These are phyloP conservation scores for Crocuta crocuta DNA, from an alignment of 2,113 vertebrate species.

Conservation along the genomic window DNA sequence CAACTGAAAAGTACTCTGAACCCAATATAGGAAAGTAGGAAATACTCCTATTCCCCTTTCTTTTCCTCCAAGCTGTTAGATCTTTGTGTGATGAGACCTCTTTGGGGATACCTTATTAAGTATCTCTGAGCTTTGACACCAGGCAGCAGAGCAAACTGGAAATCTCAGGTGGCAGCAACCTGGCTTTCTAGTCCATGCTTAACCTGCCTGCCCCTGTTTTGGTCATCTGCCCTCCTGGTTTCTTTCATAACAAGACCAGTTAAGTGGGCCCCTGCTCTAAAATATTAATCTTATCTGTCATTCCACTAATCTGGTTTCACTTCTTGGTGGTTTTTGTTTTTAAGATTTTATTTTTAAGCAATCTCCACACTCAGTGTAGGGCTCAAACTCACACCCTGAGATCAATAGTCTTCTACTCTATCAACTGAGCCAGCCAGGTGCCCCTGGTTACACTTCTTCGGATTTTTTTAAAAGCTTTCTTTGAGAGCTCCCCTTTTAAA, in stretches of 20 bases:
- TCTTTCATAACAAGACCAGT: slow-evolving; percentile 1
- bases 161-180: neutral
- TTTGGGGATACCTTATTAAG: neutral
- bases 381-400: neutral
- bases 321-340: neutral
- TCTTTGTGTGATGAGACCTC: neutral
- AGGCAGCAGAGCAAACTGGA: neutral
- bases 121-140: neutral
- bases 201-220: neutral
- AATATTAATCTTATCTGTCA: slow-evolving; percentile 27
- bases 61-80: neutral
- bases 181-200: neutral
- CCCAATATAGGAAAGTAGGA: slow-evolving; percentile 31
- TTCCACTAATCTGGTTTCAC: slow-evolving; percentile 38
- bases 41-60: slow-evolving; percentile 13
- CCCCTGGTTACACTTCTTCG: neutral
- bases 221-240: neutral
- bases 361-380: neutral
- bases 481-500: slow-evolving; percentile 63
- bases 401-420: neutral
- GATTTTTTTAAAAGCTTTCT: slow-evolving; percentile 53
- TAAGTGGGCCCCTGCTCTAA: slow-evolving; percentile 19
- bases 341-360: neutral
- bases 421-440: neutral
- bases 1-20: slow-evolving; percentile 53